Evolutionary conservation across 1,140 invertebrate species (phyloP).

Genomic region (Procambarus clarkii): DNA sequence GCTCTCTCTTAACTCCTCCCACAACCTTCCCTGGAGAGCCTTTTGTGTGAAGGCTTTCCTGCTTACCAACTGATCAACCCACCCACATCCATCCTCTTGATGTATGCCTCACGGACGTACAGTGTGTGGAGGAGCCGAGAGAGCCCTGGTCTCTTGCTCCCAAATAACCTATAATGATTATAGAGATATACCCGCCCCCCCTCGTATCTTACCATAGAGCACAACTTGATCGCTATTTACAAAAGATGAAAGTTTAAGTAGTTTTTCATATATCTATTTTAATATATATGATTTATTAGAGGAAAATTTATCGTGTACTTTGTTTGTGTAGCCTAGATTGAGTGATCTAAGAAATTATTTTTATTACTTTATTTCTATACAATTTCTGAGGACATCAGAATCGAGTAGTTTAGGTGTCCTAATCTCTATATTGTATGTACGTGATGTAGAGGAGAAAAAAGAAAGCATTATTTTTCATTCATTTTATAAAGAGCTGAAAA

Average conservation of each 20-base stretch:
- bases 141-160: constrained; percentile 23
- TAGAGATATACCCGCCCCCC: constrained; percentile 50
- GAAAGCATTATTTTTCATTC: constrained; percentile 67
- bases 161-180: constrained; percentile 46
- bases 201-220: constrained; percentile 67
- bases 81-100: background rate
- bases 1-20: background rate
- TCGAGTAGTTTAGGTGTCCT: constrained; percentile 58
- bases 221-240: constrained; percentile 70
- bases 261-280: constrained; percentile 72
- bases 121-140: background rate
- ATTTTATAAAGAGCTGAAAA: constrained; percentile 59
- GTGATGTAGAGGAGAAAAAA: constrained; percentile 61
- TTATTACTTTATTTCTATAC: constrained; percentile 71
- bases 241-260: constrained; percentile 71
- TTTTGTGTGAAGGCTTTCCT: background rate
- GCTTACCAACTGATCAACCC: background rate
- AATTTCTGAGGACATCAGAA: constrained; percentile 65
- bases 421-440: constrained; percentile 53
- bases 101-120: background rate
- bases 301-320: constrained; percentile 70
- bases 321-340: constrained; percentile 70
- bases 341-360: constrained; percentile 71
- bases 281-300: constrained; percentile 72
- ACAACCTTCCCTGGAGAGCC: background rate